Evolutionary conservation across 1,140 invertebrate species (phyloP).

Genomic region (Zaprionus lachaisei): DNA sequence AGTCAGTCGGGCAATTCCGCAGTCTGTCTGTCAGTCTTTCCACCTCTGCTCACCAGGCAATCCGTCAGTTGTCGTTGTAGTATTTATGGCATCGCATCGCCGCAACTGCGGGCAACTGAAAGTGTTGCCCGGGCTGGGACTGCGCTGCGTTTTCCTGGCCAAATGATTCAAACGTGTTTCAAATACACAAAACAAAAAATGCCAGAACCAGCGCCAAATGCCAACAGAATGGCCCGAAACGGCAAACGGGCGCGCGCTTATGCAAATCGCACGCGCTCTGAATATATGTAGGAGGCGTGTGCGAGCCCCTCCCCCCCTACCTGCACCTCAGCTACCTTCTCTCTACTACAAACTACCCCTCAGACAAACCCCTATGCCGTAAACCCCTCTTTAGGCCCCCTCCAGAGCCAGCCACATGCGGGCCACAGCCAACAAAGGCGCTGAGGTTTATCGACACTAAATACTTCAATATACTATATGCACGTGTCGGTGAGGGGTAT

Average conservation of each 20-base stretch:
- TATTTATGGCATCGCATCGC: conserved; percentile 66
- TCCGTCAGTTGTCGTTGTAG: conserved; percentile 35
- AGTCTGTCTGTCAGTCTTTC: conserved; percentile 23
- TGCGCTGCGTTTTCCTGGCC: conserved; percentile 59
- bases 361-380: background rate
- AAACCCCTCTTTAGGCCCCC: too few species aligned
- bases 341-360: background rate
- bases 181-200: conserved; percentile 54
- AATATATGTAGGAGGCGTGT: conserved; percentile 20
- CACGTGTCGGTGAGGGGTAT: background rate
- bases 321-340: background rate
- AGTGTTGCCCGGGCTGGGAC: conserved; percentile 53
- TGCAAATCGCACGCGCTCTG: conserved; percentile 53
- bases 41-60: background rate
- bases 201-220: conserved; percentile 30
- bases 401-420: background rate
- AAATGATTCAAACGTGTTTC: conserved; percentile 80
- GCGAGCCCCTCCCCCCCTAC: background rate
- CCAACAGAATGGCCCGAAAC: conserved; percentile 42
- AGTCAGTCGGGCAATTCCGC: conserved; percentile 30
- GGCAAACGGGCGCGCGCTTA: conserved; percentile 48
- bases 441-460: background rate
- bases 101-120: conserved; percentile 49
- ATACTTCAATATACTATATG: background rate
- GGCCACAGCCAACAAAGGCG: conserved; percentile 1